Evolutionary conservation across 2,888 invertebrate species (phyloP), one percentile per base, ranked within the genome.

Genomic region (Andrena bicolor): DNA sequence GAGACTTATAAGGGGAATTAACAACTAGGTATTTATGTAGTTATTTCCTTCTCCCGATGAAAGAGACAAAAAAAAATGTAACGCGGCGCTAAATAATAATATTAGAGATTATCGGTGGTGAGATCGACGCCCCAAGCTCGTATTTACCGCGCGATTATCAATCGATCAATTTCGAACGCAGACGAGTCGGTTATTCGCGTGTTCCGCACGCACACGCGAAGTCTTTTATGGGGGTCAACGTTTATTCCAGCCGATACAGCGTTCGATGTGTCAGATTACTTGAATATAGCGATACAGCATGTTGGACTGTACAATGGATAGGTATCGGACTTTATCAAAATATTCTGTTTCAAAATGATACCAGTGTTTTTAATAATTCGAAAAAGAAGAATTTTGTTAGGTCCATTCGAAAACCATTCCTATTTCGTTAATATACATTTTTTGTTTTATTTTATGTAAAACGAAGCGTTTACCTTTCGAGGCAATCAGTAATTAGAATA

Each of bases 91-190:
- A 80, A 71, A 80, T 86, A 76, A 86, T 73, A 78, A 74, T 28
- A 61, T 76, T 71, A 13, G 56, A 26, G 13, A 35, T 8, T 78
- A 84, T 86, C 84, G 76, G 49, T 32, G 74, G 56, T 0, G 61
- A 76, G 86, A 86, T 83, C 86, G 61, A 49, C 66, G 80, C 84
- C 70, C 32, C 66, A 16, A 72, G 85, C 86, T 72, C 56, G 68
- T 75, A 48, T 73, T 73, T 73, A 68, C 65, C 13, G 71, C 79
- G 2, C 78, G 70, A 78, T 68, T 82, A 76, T 60, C 66, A 74
- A 79, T 77, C 76, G 68, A 78, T 79, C 69, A 58, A 41, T 8
- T 66, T 60, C 51, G 23, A 63, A 26, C 61, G 48, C 60, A 20
- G 23, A 65, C 64, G 65, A 58, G 58, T 48, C 41, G 66, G 26